Evolutionary conservation across 2,113 vertebrate genomes (phyloP), one percentile per base, ranked within the genome.

Genomic region (Boleophthalmus pectinirostris): DNA sequence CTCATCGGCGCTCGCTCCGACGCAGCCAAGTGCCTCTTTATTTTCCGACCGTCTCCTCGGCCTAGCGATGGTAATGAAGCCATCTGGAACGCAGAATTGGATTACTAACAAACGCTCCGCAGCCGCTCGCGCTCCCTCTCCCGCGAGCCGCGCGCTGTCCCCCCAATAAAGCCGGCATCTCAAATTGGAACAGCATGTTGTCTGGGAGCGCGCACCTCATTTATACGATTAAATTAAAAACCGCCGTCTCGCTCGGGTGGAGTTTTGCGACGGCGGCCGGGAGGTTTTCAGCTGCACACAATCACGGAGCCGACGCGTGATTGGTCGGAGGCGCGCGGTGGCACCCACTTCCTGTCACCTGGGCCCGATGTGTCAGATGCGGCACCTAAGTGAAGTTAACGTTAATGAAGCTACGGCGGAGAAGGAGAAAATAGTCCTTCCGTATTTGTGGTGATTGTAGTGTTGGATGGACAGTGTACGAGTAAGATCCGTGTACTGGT

Each of bases 221-320:
- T 93, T 93, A 91, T 91, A 90, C 92, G 85, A 90, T 91, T 89
- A 90, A 93, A 93, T 93, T 92, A 93, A 93, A 93, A 91, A 88
- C 89, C 91, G 10, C 10, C 87, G 87, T 86, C 88, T 88, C 88
- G 91, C 88, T 92, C 78, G 65, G 83, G 90, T 91, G 83, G 89
- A 85, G 81, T 87, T 89, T 83, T 80, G 85, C 47, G 75, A 83
- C 79, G 85, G 85, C 75, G 88, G 87, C 70, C 77, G 75, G 61
- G 73, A 29, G 38, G 8, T 47, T 83, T 83, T 91, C 89, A 92
- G 91, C 87, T 89, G 89, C 83, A 85, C 82, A 82, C 85, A 93
- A 90, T 91, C 88, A 89, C 84, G 88, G 83, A 89, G 87, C 91
- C 83, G 88, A 89, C 89, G 82, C 87, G 80, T 87, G 87, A 92